Conservation (phyloP, 2,797 vertebrate genomes). For the Chaetodon trifasciatus region DNA sequence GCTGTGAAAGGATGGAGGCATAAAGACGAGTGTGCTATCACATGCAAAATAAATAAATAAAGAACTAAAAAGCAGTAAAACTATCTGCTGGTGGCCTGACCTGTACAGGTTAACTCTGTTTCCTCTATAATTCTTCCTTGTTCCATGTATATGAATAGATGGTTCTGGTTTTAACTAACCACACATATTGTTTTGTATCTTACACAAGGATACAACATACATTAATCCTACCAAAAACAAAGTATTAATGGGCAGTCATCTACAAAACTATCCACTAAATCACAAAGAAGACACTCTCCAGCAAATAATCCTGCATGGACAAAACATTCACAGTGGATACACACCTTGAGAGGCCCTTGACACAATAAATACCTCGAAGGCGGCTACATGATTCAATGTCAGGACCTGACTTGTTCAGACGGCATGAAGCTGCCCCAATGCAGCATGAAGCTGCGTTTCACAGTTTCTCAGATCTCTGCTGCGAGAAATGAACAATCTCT, state of each 20-base stretch:
- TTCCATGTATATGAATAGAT: background rate
- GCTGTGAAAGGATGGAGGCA: constrained; percentile 26
- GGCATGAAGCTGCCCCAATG: constrained; percentile 38
- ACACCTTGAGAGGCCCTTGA: constrained; percentile 57
- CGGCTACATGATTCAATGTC: constrained; percentile 69
- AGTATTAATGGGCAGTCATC: background rate
- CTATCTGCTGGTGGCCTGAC: background rate
- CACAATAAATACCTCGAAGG: constrained; percentile 76
- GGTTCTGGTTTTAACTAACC: constrained; percentile 15
- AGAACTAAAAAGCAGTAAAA: background rate
- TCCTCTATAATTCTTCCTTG: constrained; percentile 35
- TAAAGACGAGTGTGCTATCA: background rate
- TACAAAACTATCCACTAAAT: constrained; percentile 10
- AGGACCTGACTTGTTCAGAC: constrained; percentile 83
- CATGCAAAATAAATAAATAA: background rate
- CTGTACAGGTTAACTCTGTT: constrained; percentile 1
- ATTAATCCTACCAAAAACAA: background rate
- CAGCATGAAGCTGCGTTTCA: constrained; percentile 46
- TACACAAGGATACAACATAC: background rate
- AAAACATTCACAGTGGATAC: constrained; percentile 16
- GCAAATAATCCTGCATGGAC: background rate
- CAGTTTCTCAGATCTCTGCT: constrained; percentile 44
- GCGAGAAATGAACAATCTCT: constrained; percentile 11
- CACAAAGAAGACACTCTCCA: background rate
- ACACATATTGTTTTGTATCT: background rate